phyloP scores from a whole-genome alignment of 1,140 invertebrate genomes.

The Camponotus vicinus region DNA sequence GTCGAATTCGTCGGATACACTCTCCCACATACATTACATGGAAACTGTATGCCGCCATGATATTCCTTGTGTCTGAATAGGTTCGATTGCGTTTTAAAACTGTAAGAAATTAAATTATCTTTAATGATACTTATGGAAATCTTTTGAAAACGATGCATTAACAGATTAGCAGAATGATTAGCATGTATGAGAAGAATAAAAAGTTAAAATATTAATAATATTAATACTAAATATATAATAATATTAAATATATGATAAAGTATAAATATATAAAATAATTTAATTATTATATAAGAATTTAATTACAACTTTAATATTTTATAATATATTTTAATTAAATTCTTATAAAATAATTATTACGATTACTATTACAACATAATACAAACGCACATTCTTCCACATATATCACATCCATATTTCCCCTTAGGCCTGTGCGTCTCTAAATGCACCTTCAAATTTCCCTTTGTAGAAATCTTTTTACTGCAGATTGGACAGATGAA shows the following conservation, averaged over 20 bases:
- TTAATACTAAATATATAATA: slow-evolving; percentile 9
- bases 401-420: slow-evolving; percentile 89
- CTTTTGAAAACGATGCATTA: not conserved
- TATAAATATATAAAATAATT: not conserved
- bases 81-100: slow-evolving; percentile 91
- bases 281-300: not conserved
- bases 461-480: slow-evolving; percentile 88
- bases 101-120: slow-evolving; percentile 79
- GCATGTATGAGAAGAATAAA: not conserved
- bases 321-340: not conserved
- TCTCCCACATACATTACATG: slow-evolving; percentile 89
- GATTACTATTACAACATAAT: not conserved
- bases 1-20: slow-evolving; percentile 91
- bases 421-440: slow-evolving; percentile 89
- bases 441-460: slow-evolving; percentile 89
- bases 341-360: slow-evolving; percentile 35
- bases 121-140: slow-evolving; percentile 6
- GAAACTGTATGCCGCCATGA: slow-evolving; percentile 89
- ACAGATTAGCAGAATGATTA: not conserved
- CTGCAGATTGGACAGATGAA: slow-evolving; percentile 88
- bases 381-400: slow-evolving; percentile 89
- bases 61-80: slow-evolving; percentile 89
- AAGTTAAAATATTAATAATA: not conserved
- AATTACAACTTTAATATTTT: slow-evolving; percentile 13
- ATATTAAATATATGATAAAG: too few relatives aligned